phyloP scores from a whole-genome alignment of 2,888 invertebrate genomes.

The Hemistola chrysoprasaria region DNA sequence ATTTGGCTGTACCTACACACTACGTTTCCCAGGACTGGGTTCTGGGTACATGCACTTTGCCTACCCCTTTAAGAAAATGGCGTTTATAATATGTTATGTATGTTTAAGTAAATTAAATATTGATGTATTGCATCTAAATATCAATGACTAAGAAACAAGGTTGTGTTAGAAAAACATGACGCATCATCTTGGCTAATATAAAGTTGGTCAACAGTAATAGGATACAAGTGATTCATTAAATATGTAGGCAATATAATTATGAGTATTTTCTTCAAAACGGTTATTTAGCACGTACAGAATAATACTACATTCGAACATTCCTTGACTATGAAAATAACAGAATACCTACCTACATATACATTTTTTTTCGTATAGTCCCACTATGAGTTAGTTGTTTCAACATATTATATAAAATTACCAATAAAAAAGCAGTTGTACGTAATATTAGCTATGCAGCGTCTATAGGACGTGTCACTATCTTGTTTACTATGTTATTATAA shows the following conservation, averaged over 20 bases:
- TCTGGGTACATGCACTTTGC: too few species aligned
- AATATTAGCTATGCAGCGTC: too few species aligned
- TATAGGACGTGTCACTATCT: too few species aligned
- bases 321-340: conserved; percentile 4
- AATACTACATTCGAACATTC: conserved; percentile 6
- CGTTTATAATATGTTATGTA: conserved; percentile 4
- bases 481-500: too few species aligned
- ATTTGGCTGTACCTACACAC: too few species aligned
- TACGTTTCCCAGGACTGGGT: too few species aligned
- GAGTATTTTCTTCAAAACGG: conserved; percentile 32
- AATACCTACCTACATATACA: too few species aligned
- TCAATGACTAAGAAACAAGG: conserved; percentile 38
- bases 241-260: conserved; percentile 35
- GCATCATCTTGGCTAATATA: conserved; percentile 54
- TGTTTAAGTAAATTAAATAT: conserved; percentile 4
- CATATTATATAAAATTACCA: too few species aligned
- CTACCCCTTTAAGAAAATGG: too few species aligned
- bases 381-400: too few species aligned
- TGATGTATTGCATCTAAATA: conserved; percentile 26
- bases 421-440: too few species aligned
- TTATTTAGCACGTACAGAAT: conserved; percentile 15
- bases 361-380: too few species aligned
- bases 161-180: conserved; percentile 50
- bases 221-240: conserved; percentile 60
- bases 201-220: conserved; percentile 64